phyloP scores from a whole-genome alignment of 2,888 invertebrate genomes.

The Stenolophus ochropezus region DNA sequence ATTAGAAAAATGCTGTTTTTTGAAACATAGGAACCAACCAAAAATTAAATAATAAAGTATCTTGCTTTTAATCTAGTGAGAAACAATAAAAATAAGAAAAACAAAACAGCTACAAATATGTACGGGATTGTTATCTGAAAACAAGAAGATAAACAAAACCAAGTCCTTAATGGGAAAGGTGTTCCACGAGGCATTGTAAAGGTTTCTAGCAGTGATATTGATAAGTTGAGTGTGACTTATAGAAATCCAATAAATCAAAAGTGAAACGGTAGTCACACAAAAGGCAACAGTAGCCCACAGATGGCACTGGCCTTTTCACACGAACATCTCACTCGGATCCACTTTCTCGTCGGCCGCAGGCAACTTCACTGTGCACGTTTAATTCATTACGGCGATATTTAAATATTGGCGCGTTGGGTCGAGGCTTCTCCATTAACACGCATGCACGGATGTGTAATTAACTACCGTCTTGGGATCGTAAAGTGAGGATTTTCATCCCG shows the following conservation, averaged over 20 bases:
- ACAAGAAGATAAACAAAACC: neutral
- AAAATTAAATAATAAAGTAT: too few species aligned
- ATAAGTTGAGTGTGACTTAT: neutral
- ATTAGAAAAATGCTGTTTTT: too few species aligned
- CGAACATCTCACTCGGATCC: slow-evolving; percentile 20
- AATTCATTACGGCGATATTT: slow-evolving; percentile 41
- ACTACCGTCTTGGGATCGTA: slow-evolving; percentile 45
- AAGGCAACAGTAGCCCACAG: neutral
- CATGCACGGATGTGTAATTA: slow-evolving; percentile 41
- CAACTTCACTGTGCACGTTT: slow-evolving; percentile 17
- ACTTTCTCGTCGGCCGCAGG: slow-evolving; percentile 14
- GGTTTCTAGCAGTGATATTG: neutral
- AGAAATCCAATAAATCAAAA: slow-evolving; percentile 3
- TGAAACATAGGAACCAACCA: too few species aligned
- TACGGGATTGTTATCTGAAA: neutral
- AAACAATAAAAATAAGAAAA: too few species aligned
- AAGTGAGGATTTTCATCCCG: slow-evolving; percentile 27
- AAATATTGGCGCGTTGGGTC: slow-evolving; percentile 34
- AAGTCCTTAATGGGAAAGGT: neutral
- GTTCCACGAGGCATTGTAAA: neutral
- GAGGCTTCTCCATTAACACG: slow-evolving; percentile 6
- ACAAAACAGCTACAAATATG: neutral
- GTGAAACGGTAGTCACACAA: neutral
- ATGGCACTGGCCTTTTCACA: slow-evolving; percentile 21
- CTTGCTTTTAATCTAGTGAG: too few species aligned